A percentile compares a stretch with the other conserved stretches of the same genome.
Conservation (phyloP, 2,113 vertebrate species). For the Fregata magnificens region DNA sequence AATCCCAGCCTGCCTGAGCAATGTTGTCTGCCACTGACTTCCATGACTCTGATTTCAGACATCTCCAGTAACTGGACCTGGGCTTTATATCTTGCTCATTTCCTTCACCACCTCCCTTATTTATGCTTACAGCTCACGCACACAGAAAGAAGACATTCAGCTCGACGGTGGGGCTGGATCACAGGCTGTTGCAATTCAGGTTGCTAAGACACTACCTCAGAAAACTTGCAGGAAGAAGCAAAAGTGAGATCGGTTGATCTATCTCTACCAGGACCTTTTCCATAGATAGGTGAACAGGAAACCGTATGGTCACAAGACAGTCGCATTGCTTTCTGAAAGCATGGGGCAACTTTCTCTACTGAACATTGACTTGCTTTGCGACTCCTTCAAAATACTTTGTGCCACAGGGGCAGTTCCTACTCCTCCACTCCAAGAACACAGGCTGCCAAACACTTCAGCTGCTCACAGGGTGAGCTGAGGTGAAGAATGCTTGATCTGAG, state of each 20-base stretch:
- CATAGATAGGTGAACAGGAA: background rate
- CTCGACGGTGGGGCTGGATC: background rate
- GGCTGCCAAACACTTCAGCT: background rate
- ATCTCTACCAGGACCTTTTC: background rate
- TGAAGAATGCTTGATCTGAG: background rate
- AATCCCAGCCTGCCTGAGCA: background rate
- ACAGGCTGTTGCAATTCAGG: background rate
- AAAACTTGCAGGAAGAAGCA: background rate
- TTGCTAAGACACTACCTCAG: background rate
- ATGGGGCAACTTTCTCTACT: background rate
- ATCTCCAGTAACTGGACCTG: background rate
- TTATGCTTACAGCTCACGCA: background rate
- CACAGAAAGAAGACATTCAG: background rate
- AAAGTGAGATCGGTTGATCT: background rate
- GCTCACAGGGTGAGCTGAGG: background rate
- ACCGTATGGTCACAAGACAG: background rate
- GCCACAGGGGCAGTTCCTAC: background rate
- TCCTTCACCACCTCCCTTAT: background rate
- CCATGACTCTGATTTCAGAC: background rate
- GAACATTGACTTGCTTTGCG: background rate
- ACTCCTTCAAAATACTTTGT: background rate
- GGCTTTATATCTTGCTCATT: background rate
- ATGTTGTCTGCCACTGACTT: background rate
- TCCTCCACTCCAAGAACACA: background rate
- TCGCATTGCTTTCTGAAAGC: background rate